phyloP scores from a whole-genome alignment of 1,140 invertebrate genomes.

The Danaus plexippus region DNA sequence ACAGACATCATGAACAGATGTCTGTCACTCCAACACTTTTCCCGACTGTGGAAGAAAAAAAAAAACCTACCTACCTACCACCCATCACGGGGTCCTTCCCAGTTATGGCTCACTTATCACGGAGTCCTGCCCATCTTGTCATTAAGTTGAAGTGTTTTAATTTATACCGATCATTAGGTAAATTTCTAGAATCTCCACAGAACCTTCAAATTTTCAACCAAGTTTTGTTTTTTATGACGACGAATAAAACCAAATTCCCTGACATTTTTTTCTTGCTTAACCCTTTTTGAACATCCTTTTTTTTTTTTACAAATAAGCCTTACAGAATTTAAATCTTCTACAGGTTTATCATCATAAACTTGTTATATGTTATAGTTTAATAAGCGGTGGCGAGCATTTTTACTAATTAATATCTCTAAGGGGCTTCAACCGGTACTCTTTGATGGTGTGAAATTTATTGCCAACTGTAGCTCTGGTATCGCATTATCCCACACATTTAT shows the following conservation, averaged over 20 bases:
- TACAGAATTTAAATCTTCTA: constrained; percentile 8
- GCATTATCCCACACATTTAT: constrained; percentile 17
- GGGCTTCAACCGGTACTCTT: constrained; percentile 24
- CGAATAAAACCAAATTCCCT: constrained; percentile 29
- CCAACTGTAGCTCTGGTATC: constrained; percentile 21
- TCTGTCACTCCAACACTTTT: no score
- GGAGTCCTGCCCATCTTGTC: constrained; percentile 11
- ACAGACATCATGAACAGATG: no score
- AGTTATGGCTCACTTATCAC: no score
- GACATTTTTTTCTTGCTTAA: constrained; percentile 25
- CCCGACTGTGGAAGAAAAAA: no score
- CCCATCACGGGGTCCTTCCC: no score
- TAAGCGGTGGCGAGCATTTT: constrained; percentile 23
- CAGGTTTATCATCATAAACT: constrained; percentile 20
- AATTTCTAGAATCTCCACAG: constrained; percentile 25
- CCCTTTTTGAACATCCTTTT: constrained; percentile 32
- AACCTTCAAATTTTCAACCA: constrained; percentile 25
- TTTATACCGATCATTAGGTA: constrained; percentile 24
- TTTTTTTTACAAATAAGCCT: constrained; percentile 4
- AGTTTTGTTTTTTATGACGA: constrained; percentile 27
- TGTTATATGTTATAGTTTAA: constrained; percentile 23
- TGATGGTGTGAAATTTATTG: constrained; percentile 21
- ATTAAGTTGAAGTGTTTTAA: constrained; percentile 26
- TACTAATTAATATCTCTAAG: constrained; percentile 30
- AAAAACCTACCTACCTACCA: no score